Base-by-base conservation (phyloP, 2,888 invertebrate genomes). In the Halictus ligatus region DNA sequence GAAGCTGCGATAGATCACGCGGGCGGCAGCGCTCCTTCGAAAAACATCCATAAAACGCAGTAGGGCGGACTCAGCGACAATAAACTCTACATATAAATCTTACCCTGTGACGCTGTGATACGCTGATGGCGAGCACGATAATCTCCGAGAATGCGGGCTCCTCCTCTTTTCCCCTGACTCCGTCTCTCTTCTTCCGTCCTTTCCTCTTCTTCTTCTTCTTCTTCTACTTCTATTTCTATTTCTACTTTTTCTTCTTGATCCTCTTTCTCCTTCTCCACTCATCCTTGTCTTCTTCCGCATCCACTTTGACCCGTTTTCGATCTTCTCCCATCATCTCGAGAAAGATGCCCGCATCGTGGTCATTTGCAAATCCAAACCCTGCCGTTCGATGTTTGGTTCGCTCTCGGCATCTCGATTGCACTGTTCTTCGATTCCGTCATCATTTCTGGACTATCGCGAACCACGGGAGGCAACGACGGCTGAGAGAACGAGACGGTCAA, bases 11-110 rank as follows among this genome's bases (percentile, higher is more conserved):
- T 95, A 95, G 95, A 95, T 95, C 95, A 95, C 94, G 93, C 94
- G 92, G 94, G 94, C 93, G 94, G 94, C 94, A 94, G 94, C 92
- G 93, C 93, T 95, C 95, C 95, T 95, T 95, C 94, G 95, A 95
- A 95, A 95, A 95, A 95, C 95, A 95, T 95, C 95, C 95, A 95
- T 95, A 95, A 95, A 95, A 95, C 95, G 95, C 95, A 95, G 95
- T 95, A 95, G 95, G 95, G 95, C 95, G 95, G 95, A 95, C 95
- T 95, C 95, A 94, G 95, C 95, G 95, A 95, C 95, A 95, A 95
- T 95, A 95, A 95, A 95, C 95, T 95, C 95, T 94, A 95, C 95
- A 94, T 95, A 95, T 95, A 95, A 95, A 95, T 95, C 95, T 95
- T 95, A 94, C 94, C 94, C 94, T 93, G 94, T 95, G 95, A 95